These are phyloP conservation scores for Danionella dracula DNA, from an alignment of 2,797 vertebrate species.

Conservation along the genomic window DNA sequence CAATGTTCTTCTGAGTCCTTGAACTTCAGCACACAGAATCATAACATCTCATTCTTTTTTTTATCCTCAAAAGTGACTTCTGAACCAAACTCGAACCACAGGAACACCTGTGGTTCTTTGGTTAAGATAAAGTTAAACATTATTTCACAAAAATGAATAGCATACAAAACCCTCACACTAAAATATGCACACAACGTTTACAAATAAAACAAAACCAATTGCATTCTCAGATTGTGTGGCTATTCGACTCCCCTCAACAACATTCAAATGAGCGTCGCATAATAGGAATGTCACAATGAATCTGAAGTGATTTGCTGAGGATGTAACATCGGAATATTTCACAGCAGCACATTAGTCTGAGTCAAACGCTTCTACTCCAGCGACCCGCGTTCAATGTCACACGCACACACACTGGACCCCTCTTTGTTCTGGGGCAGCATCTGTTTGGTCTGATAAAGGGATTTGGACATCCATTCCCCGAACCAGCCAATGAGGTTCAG, in stretches of 20 bases:
- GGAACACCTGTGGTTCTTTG: no score
- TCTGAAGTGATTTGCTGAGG: slow-evolving; percentile 22
- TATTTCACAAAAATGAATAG: no score
- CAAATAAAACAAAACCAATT: neutral
- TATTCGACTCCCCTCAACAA: neutral
- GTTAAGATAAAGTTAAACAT: no score
- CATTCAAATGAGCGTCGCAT: slow-evolving; percentile 35
- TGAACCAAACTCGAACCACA: no score
- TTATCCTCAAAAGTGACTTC: no score
- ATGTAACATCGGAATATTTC: slow-evolving; percentile 46
- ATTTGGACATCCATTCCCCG: slow-evolving; percentile 43
- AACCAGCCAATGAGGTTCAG: slow-evolving; percentile 31
- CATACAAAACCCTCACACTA: no score
- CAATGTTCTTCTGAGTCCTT: no score
- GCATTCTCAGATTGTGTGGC: neutral
- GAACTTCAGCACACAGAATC: no score
- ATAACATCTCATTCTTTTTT: no score
- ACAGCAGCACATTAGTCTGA: slow-evolving; percentile 47
- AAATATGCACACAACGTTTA: no score
- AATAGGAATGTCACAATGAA: slow-evolving; percentile 36
- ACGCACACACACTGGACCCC: slow-evolving; percentile 18
- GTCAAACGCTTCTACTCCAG: slow-evolving; percentile 39
- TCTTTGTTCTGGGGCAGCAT: slow-evolving; percentile 45
- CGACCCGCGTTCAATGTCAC: slow-evolving; percentile 22
- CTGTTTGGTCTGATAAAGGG: slow-evolving; percentile 47